Evolutionary conservation across 2,888 invertebrate genomes (phyloP), one percentile per base, ranked within the genome.

Genomic region (Philereme vetulata): DNA sequence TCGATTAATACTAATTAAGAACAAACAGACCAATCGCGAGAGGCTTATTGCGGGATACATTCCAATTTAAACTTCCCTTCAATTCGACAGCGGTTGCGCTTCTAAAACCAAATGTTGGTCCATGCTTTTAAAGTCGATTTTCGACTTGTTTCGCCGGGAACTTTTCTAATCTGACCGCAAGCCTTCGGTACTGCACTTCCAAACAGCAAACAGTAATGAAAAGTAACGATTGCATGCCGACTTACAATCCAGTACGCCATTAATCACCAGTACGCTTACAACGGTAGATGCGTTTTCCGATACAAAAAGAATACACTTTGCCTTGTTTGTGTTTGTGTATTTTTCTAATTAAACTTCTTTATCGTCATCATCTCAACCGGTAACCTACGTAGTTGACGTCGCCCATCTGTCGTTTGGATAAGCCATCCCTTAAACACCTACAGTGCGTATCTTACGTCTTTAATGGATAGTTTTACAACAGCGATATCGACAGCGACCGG

Each of bases 1-100:
- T 75, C 90, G 85, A 90, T 92, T 91, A 90, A 90, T 90, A 89
- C 88, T 90, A 90, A 91, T 92, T 92, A 90, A 86, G 84, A 88
- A 86, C 87, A 88, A 91, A 90, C 90, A 89, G 91, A 78, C 90
- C 90, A 91, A 90, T 92, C 91, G 85, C 82, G 81, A 85, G 86
- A 84, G 88, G 90, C 90, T 91, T 91, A 91, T 87, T 88, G 88
- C 82, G 85, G 88, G 90, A 88, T 91, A 89, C 89, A 90, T 91
- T 91, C 90, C 92, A 91, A 92, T 91, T 92, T 92, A 92, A 92
- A 92, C 80, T 92, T 91, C 82, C 86, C 84, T 87, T 87, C 87
- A 86, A 90, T 88, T 87, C 81, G 81, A 80, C 78, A 80, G 78
- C 72, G 71, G 78, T 60, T 74, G 78, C 81, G 84, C 81, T 85